phyloP scores from a whole-genome alignment of 2,797 vertebrate genomes.

The Acropternis orthonyx region DNA sequence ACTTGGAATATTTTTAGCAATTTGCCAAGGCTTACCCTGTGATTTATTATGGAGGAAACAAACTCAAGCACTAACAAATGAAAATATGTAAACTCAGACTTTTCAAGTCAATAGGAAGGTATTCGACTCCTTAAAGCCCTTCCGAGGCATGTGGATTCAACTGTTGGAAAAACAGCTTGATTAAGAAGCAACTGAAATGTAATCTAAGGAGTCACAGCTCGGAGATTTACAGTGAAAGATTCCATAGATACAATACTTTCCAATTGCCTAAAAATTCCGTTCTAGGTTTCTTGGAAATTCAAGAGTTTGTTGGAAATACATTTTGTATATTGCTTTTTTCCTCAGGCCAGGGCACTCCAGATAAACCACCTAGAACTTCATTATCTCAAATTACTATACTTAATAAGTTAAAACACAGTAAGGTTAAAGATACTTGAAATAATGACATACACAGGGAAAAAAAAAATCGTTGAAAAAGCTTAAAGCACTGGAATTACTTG shows the following conservation, averaged over 20 bases:
- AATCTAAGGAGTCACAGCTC: not conserved
- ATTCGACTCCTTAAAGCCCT: constrained; percentile 12
- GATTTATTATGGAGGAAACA: constrained; percentile 71
- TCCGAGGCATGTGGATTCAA: not conserved
- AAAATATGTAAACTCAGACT: constrained; percentile 66
- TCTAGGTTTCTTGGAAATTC: not conserved
- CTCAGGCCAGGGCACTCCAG: not conserved
- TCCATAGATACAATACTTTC: not conserved
- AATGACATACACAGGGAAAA: not conserved
- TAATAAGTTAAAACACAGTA: not conserved
- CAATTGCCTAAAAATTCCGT: not conserved
- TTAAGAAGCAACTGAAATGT: constrained; percentile 3
- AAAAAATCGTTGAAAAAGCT: not conserved
- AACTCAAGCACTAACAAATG: constrained; percentile 70
- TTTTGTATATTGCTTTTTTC: not conserved
- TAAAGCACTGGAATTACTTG: not conserved
- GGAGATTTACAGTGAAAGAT: not conserved
- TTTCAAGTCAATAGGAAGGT: constrained; percentile 61
- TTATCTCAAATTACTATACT: not conserved
- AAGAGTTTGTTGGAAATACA: not conserved
- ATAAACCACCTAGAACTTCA: not conserved
- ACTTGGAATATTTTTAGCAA: constrained; percentile 56
- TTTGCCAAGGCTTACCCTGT: constrained; percentile 63
- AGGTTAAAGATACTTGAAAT: not conserved
- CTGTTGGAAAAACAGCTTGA: not conserved